Conservation (phyloP, 2,888 invertebrate species). For the Adelphocoris suturalis region DNA sequence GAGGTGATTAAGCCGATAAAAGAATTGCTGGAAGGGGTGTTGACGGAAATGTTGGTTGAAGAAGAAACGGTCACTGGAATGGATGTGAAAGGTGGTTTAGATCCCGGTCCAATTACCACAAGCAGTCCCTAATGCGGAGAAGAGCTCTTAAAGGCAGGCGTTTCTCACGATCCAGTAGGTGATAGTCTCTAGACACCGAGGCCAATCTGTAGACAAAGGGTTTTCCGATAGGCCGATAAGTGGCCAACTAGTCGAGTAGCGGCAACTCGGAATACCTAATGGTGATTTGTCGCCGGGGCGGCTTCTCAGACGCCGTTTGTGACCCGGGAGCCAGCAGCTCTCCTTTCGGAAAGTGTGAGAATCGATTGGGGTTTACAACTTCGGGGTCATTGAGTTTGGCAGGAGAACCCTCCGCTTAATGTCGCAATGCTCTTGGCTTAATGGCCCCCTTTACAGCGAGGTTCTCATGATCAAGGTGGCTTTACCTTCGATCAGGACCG, state of each 20-base stretch:
- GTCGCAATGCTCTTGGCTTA: constrained; percentile 21
- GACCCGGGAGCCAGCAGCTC: background rate
- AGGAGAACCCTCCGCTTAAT: background rate
- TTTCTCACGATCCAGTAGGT: background rate
- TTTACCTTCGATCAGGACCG: background rate
- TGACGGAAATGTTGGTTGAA: background rate
- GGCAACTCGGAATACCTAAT: constrained; percentile 44
- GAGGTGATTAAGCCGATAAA: too few species aligned
- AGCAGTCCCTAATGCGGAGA: background rate
- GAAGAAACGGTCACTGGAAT: background rate
- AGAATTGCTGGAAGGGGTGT: too few species aligned
- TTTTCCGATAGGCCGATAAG: constrained; percentile 12
- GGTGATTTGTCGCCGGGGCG: constrained; percentile 43
- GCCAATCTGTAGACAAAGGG: constrained; percentile 54
- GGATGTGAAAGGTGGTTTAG: background rate
- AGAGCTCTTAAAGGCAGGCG: constrained; percentile 10
- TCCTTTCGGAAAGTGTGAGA: constrained; percentile 7
- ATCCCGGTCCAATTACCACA: constrained; percentile 9
- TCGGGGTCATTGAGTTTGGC: constrained; percentile 22
- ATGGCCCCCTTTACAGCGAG: background rate
- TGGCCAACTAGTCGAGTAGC: background rate
- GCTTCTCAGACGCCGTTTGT: constrained; percentile 39
- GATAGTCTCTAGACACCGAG: constrained; percentile 27
- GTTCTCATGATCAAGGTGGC: constrained; percentile 19
- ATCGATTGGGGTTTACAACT: constrained; percentile 36